These are phyloP conservation scores for Corydoras sp. DNA, from an alignment of 2,113 vertebrate genomes.

Conservation along the genomic window DNA sequence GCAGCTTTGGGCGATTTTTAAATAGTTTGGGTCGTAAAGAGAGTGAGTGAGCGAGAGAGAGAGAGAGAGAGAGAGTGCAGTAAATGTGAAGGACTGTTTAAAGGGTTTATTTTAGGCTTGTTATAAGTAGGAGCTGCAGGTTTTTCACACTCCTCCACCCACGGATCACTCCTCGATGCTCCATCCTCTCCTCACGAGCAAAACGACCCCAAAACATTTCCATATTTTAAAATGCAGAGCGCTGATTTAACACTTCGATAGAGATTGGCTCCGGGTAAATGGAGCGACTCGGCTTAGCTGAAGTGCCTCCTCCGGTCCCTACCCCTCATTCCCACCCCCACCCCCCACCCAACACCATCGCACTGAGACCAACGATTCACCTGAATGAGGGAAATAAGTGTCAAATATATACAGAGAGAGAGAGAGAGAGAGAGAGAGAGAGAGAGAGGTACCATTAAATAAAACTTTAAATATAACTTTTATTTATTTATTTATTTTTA, in stretches of 20 bases:
- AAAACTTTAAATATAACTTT: too few relatives aligned
- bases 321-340: too few relatives aligned
- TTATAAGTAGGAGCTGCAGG: constrained; percentile 4
- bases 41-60: too few relatives aligned
- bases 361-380: constrained; percentile 36
- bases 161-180: constrained; percentile 8
- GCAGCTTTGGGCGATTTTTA: too few relatives aligned
- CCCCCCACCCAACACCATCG: constrained; percentile 8
- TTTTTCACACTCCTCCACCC: neutral
- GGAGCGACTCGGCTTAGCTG: constrained; percentile 42
- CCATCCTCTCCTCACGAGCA: constrained; percentile 20
- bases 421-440: neutral
- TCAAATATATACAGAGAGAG: neutral
- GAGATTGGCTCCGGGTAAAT: constrained; percentile 42
- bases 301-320: constrained; percentile 21
- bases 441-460: too few relatives aligned
- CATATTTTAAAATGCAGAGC: constrained; percentile 43
- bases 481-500: too few relatives aligned
- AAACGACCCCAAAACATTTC: constrained; percentile 33
- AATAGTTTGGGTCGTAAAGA: too few relatives aligned
- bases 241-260: constrained; percentile 43
- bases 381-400: constrained; percentile 39
- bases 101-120: constrained; percentile 11
- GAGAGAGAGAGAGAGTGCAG: neutral
- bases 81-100: neutral